phyloP scores from a whole-genome alignment of 2,113 vertebrate genomes.

The Martes martes region DNA sequence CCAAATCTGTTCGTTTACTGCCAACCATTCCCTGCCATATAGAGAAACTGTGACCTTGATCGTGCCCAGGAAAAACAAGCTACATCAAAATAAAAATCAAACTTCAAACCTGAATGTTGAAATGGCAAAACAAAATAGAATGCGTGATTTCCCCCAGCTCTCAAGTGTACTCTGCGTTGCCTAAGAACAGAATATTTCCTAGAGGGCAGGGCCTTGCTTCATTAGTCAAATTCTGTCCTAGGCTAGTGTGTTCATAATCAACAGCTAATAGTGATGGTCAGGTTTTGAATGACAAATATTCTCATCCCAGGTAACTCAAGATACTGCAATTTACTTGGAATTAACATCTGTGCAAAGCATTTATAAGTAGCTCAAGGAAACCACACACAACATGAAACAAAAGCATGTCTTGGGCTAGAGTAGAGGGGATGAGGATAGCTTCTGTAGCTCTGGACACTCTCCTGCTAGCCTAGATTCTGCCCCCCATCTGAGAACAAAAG shows the following conservation, averaged over 20 bases:
- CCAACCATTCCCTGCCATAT: neutral
- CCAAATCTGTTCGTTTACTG: neutral
- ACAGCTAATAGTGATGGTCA: neutral
- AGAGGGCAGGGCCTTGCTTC: neutral
- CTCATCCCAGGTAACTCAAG: neutral
- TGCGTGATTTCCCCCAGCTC: neutral
- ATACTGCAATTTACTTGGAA: constrained; percentile 1
- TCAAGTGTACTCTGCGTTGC: neutral
- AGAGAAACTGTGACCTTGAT: neutral
- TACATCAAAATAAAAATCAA: neutral
- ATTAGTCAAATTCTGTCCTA: neutral
- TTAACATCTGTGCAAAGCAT: neutral
- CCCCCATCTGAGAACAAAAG: constrained; percentile 45
- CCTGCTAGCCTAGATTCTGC: neutral
- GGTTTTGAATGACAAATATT: neutral
- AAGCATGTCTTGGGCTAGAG: neutral
- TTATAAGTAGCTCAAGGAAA: neutral
- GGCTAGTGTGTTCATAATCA: neutral
- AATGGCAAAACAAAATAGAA: neutral
- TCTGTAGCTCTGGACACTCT: neutral
- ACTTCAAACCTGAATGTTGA: neutral
- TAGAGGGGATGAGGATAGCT: neutral
- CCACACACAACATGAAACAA: neutral
- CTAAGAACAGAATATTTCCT: neutral
- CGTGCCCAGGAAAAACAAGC: neutral